Base-by-base conservation (phyloP, 2,888 invertebrate genomes). In the Hypolimnas misippus region DNA sequence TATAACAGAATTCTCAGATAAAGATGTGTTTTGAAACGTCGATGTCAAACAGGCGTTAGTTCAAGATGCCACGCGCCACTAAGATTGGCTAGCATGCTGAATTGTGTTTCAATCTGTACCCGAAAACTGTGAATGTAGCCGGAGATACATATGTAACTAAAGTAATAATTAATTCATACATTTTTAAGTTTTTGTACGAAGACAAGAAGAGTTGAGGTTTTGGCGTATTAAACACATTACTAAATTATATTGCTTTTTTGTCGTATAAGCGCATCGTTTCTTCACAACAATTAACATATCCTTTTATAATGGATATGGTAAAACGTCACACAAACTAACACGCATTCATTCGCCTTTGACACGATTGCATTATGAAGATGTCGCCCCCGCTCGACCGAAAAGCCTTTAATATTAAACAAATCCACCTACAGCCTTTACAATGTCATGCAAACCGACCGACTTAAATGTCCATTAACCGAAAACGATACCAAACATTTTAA, bases 341-440 rank as follows among this genome's bases (percentile, higher is more conserved):
- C 35, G 38, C 46, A 70, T 76, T 67, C 70, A 74, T 68, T 76
- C 76, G 80, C 77, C 81, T 87, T 83, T 86, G 83, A 86, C 86
- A 84, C 76, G 69, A 75, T 83, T 86, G 77, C 82, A 82, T 76
- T 84, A 80, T 76, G 78, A 79, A 78, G 61, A 62, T 29, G 49
- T 70, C 84, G 83, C 86, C 86, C 81, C 84, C 86, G 79, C 83
- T 69, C 64, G 50, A 63, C 75, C 73, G 73, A 78, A 73, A 81
- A 81, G 82, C 75, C 76, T 77, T 84, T 83, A 81, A 83, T 81
- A 78, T 83, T 79, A 78, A 83, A 83, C 82, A 83, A 83, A 83
- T 78, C 85, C 87, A 81, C 87, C 86, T 84, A 87, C 87, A 76
- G 59, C 51, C 67, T 73, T 71, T 76, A 81, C 82, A 81, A 80